Percentiles rank a stretch among this genome's conserved stretches.
Conservation (phyloP, 2,113 vertebrate species). For the Anser cygnoides region DNA sequence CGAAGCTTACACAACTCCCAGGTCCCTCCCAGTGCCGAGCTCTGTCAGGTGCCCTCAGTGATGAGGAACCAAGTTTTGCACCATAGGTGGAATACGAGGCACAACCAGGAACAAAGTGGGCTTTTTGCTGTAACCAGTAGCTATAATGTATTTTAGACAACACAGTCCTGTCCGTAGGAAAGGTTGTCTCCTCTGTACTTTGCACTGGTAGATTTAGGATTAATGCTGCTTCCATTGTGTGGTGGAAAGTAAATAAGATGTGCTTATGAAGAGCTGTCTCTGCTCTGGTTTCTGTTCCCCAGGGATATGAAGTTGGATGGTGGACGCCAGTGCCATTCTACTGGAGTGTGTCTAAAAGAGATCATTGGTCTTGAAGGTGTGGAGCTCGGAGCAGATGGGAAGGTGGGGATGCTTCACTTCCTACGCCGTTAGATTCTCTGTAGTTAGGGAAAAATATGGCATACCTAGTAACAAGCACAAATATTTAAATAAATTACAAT, state of each 20-base stretch:
- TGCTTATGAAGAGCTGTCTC: background rate
- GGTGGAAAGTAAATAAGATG: background rate
- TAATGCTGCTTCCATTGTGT: background rate
- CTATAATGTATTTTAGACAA: background rate
- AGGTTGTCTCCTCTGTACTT: background rate
- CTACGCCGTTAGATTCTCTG: background rate
- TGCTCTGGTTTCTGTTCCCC: constrained; percentile 66
- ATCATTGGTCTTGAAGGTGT: constrained; percentile 96
- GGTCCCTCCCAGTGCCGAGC: background rate
- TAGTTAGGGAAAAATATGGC: background rate
- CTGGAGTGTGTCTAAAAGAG: constrained; percentile 92
- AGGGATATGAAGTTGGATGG: constrained; percentile 93
- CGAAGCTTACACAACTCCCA: background rate
- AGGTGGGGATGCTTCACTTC: constrained; percentile 82
- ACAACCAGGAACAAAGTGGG: background rate
- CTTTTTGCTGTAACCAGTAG: background rate
- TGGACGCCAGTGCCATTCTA: constrained; percentile 89
- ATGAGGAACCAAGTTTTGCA: background rate
- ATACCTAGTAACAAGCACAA: background rate
- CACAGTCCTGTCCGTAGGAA: background rate
- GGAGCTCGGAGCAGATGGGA: constrained; percentile 95
- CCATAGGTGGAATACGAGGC: background rate
- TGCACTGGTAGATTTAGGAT: background rate
- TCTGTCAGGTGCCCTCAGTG: background rate
- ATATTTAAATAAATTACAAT: background rate